Evolutionary conservation across 2,888 invertebrate genomes (phyloP).

Genomic region (Meiosimyza platycephala): DNA sequence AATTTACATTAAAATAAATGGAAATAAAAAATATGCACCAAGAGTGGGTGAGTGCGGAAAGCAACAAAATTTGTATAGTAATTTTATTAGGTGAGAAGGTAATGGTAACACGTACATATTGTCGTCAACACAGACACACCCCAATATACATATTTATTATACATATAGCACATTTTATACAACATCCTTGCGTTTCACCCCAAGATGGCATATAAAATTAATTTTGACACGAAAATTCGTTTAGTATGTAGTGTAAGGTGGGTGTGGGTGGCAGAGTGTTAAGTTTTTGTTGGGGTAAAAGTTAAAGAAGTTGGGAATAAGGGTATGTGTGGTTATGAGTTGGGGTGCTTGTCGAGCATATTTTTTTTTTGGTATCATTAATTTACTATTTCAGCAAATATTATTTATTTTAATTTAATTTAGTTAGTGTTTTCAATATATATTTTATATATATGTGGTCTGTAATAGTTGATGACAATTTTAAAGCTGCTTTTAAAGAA

Average conservation of each 20-base stretch:
- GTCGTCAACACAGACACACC: no score
- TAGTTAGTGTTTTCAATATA: no score
- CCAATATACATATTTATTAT: background rate
- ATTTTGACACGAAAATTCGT: constrained; percentile 60
- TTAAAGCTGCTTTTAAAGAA: no score
- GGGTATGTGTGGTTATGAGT: no score
- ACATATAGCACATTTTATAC: no score
- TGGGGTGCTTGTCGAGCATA: no score
- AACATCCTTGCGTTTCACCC: background rate
- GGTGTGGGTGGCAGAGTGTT: no score
- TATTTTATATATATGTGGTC: no score
- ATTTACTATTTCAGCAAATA: no score
- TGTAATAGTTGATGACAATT: no score
- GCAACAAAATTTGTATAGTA: constrained; percentile 29
- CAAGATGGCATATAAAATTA: constrained; percentile 52
- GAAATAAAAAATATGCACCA: background rate
- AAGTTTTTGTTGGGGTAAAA: background rate
- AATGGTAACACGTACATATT: background rate
- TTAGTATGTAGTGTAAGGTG: constrained; percentile 42
- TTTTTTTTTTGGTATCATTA: no score
- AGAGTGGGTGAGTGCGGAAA: background rate
- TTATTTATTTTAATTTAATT: no score
- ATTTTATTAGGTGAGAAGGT: constrained; percentile 26
- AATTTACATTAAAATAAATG: constrained; percentile 2
- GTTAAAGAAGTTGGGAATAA: background rate